A percentile compares a stretch with the other conserved stretches of the same genome.
Conservation (phyloP, 2,888 invertebrate genomes). For the Tortrix viridana region DNA sequence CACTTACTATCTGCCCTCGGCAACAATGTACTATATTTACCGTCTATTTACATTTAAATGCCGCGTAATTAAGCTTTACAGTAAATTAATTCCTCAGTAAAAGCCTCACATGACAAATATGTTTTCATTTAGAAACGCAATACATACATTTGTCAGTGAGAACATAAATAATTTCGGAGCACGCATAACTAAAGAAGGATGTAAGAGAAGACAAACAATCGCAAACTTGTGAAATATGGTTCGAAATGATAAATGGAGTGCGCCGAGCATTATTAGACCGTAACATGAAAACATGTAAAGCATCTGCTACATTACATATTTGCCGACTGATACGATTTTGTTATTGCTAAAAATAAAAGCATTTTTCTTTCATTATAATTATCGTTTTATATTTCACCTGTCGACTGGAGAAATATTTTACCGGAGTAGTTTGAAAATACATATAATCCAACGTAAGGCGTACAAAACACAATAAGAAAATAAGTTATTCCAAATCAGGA, state of each 20-base stretch:
- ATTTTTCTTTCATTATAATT: slow-evolving; percentile 40
- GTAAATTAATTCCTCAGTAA: slow-evolving; percentile 23
- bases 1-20: no score
- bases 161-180: slow-evolving; percentile 32
- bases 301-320: slow-evolving; percentile 48
- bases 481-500: no score
- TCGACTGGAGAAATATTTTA: neutral
- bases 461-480: no score
- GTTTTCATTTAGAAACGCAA: slow-evolving; percentile 17
- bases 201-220: slow-evolving; percentile 46
- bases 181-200: slow-evolving; percentile 36
- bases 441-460: no score
- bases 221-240: slow-evolving; percentile 62
- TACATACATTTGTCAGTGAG: slow-evolving; percentile 15
- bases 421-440: no score
- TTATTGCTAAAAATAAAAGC: slow-evolving; percentile 8
- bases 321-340: slow-evolving; percentile 40
- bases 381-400: no score
- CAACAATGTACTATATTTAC: slow-evolving; percentile 16
- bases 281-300: slow-evolving; percentile 47
- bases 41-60: neutral
- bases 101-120: slow-evolving; percentile 10
- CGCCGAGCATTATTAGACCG: slow-evolving; percentile 53
- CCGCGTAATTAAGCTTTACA: slow-evolving; percentile 17
- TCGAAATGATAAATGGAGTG: slow-evolving; percentile 61